These are phyloP conservation scores for Rhinoraja longicauda DNA, from an alignment of 2,797 vertebrate species.

Conservation along the genomic window DNA sequence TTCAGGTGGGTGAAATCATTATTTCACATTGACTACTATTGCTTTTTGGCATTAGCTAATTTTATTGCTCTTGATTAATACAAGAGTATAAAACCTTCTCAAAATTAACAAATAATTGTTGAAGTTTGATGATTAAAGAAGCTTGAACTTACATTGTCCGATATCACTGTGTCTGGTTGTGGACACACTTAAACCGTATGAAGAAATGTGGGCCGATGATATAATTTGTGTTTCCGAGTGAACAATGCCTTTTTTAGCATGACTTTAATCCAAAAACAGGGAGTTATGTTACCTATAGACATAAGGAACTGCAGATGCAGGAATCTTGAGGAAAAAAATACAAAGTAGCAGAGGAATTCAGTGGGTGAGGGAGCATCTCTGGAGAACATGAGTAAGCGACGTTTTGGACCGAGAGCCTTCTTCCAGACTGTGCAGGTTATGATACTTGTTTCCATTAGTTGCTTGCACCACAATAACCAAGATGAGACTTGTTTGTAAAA, in stretches of 20 bases:
- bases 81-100: background rate
- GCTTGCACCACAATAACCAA: background rate
- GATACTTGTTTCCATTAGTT: no score
- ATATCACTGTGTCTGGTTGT: background rate
- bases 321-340: no score
- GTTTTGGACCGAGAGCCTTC: no score
- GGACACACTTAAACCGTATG: background rate
- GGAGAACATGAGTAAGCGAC: no score
- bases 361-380: no score
- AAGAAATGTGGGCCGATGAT: background rate
- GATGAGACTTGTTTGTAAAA: background rate
- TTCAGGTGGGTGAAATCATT: background rate
- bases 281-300: background rate
- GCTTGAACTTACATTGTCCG: background rate
- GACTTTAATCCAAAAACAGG: background rate
- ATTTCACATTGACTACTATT: background rate
- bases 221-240: background rate
- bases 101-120: background rate
- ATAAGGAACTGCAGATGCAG: no score
- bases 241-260: background rate
- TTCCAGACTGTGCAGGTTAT: no score
- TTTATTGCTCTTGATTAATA: background rate
- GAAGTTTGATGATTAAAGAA: background rate
- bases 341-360: no score
- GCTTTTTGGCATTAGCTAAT: background rate